Evolutionary conservation across 1,140 invertebrate genomes (phyloP), one percentile per base, ranked within the genome.

Genomic region (Pseudomyrmex dendroicus): DNA sequence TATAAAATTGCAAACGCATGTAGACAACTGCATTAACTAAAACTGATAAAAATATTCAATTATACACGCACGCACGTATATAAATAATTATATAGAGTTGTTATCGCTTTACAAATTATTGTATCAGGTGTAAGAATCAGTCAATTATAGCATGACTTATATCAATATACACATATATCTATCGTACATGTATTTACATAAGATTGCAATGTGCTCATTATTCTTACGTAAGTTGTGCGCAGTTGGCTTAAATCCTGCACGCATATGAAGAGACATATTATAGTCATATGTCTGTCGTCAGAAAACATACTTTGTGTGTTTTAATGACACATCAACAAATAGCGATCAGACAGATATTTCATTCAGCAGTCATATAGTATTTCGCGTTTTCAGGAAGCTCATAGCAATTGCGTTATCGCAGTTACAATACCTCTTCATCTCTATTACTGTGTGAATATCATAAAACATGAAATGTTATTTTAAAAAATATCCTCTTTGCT

Each of bases 401-500:
- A 25, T 25, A 25, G 2, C 25, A 13, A 20, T 15, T 2, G 8
- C 13, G 52, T 25, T 25, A 2, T 59, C 25, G 17, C 2, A 17
- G 2, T 54, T 2, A 5, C 10, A 54, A 56, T 15, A 12, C 12
- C 8, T 20, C 10, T 20, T 35, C 35, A 35, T 35, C 35, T 35
- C 5, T 35, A 0, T 5, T 35, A 35, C 0, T 35, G 5, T 35
- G 35, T 7, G 1, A 46, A 15, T 13, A 61, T 46, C 2, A 20
- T 5, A 59, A 25, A 25, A 9, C 59, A 12, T 17, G 61, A 61
- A 0, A 22, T 70, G 3, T 25, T 25, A 25, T 62, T 62, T 54
- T 62, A 64, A 66, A 44, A 84, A 74, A 17, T 72, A 46, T 66
- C 22, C 66, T 77, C 89, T 83, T 86, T 85, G 77, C 66, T 94